Evolutionary conservation across 1,140 invertebrate species (phyloP).

Genomic region (Drosophila kepulauana): DNA sequence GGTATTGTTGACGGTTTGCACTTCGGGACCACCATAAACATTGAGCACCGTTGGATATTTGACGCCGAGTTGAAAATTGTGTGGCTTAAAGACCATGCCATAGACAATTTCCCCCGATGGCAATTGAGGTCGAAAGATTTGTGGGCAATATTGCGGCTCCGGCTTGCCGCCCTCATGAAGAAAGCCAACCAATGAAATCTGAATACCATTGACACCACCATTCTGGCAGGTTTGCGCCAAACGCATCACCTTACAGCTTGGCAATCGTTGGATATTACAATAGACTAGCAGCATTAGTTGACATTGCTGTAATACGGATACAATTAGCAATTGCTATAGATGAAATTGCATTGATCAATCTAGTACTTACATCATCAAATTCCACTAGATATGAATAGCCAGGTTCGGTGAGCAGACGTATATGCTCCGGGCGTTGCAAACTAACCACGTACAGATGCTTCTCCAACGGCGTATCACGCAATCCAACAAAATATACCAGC

Average conservation of each 20-base stretch:
- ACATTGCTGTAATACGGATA: slow-evolving; percentile 88
- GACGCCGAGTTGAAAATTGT: slow-evolving; percentile 90
- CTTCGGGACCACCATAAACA: slow-evolving; percentile 99
- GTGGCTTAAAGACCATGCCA: slow-evolving; percentile 96
- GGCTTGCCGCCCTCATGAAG: slow-evolving; percentile 88
- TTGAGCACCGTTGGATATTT: slow-evolving; percentile 98
- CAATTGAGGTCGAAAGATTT: slow-evolving; percentile 90
- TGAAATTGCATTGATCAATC: not conserved
- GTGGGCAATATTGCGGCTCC: slow-evolving; percentile 88
- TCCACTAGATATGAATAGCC: slow-evolving; percentile 93
- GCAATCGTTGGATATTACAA: slow-evolving; percentile 93
- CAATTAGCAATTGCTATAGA: not conserved
- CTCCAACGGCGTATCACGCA: slow-evolving; percentile 92
- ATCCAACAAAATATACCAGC: slow-evolving; percentile 93
- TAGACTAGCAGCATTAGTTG: slow-evolving; percentile 94
- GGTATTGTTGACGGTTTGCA: slow-evolving; percentile 98
- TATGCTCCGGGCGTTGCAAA: slow-evolving; percentile 88
- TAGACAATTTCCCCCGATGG: slow-evolving; percentile 92
- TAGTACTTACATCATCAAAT: slow-evolving; percentile 89
- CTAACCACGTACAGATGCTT: slow-evolving; percentile 94
- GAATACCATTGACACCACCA: slow-evolving; percentile 87
- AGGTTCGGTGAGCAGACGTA: slow-evolving; percentile 89
- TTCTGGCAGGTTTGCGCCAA: slow-evolving; percentile 87
- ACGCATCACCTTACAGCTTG: slow-evolving; percentile 92
- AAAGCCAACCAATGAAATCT: slow-evolving; percentile 89